These are phyloP conservation scores for Lycaon pictus DNA, from an alignment of 2,113 vertebrate species.

Conservation along the genomic window DNA sequence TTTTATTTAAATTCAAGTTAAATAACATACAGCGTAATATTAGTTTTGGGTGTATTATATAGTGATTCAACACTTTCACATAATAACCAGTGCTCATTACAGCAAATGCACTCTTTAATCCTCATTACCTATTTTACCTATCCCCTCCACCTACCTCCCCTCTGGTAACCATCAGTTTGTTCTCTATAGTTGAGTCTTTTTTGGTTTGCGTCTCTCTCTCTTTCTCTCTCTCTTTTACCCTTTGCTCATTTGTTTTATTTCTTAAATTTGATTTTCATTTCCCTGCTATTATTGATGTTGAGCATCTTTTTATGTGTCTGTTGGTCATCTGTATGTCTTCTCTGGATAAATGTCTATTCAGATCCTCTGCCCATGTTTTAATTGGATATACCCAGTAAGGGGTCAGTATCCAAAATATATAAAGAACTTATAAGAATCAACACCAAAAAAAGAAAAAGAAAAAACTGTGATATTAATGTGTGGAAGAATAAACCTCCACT, in stretches of 20 bases:
- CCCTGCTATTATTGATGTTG: neutral
- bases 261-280: neutral
- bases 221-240: neutral
- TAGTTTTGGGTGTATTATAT: neutral
- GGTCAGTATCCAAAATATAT: neutral
- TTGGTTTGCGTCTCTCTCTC: neutral
- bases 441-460: neutral
- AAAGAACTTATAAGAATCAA: neutral
- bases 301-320: neutral
- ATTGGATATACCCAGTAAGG: neutral
- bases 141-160: no score
- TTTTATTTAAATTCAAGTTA: neutral
- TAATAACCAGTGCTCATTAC: neutral
- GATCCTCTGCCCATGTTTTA: neutral
- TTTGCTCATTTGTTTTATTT: neutral
- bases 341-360: neutral
- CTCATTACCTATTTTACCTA: neutral
- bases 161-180: neutral
- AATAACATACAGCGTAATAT: neutral
- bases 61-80: neutral
- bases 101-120: neutral
- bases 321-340: neutral
- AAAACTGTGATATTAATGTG: neutral
- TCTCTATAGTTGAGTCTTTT: neutral
- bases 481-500: neutral